A percentile compares a stretch with the other conserved stretches of the same genome.
These are phyloP conservation scores for Oegoconia quadripuncta DNA, from an alignment of 2,888 invertebrate species.

Conservation along the genomic window DNA sequence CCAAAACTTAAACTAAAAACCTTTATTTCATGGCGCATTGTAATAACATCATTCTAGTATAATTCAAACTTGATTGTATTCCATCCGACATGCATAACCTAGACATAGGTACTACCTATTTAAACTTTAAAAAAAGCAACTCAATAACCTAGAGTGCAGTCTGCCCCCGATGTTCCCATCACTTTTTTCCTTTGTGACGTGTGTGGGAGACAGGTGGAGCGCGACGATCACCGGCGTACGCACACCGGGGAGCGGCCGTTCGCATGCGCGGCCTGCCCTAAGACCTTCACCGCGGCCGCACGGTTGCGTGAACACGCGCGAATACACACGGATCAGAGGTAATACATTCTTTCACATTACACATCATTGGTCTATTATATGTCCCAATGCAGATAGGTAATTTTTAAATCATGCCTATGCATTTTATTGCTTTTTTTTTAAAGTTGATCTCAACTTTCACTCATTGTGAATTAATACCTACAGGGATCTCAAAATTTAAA, in stretches of 20 bases:
- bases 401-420: too few relatives aligned
- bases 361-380: neutral
- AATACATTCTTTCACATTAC: constrained; percentile 12
- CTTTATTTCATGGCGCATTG: too few relatives aligned
- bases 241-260: constrained; percentile 75
- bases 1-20: too few relatives aligned
- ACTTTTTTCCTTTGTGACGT: constrained; percentile 31
- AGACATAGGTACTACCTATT: too few relatives aligned
- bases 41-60: too few relatives aligned
- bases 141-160: constrained; percentile 20
- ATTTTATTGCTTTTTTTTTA: too few relatives aligned
- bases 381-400: too few relatives aligned
- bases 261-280: constrained; percentile 69
- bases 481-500: too few relatives aligned
- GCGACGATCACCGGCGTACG: constrained; percentile 73
- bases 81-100: too few relatives aligned
- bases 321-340: constrained; percentile 75
- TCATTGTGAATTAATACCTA: too few relatives aligned
- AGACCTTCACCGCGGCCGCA: constrained; percentile 75
- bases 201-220: constrained; percentile 66
- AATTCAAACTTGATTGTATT: too few relatives aligned
- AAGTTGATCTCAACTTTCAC: too few relatives aligned
- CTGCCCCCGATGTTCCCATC: constrained; percentile 37
- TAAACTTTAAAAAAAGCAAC: neutral
- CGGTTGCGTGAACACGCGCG: constrained; percentile 72